phyloP scores from a whole-genome alignment of 2,888 invertebrate species.

The Sisyra nigra region DNA sequence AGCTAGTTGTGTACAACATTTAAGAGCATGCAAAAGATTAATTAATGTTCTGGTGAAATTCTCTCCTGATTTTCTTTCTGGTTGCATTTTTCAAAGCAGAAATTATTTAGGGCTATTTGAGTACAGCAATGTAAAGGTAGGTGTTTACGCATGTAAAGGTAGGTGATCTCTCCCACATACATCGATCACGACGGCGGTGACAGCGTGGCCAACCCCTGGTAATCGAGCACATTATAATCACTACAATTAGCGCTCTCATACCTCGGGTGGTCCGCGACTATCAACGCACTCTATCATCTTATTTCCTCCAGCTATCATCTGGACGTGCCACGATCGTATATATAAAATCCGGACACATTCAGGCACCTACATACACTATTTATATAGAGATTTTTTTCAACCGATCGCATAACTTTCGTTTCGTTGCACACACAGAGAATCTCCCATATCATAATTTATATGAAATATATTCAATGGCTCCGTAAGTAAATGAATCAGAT shows the following conservation, averaged over 20 bases:
- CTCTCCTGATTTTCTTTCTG: background rate
- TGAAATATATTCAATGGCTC: too few relatives aligned
- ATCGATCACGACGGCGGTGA: slow-evolving; percentile 6
- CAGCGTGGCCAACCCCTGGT: slow-evolving; percentile 11
- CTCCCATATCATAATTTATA: too few relatives aligned
- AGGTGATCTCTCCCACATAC: slow-evolving; percentile 3
- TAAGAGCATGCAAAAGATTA: too few relatives aligned
- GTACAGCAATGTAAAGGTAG: background rate
- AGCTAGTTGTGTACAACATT: too few relatives aligned
- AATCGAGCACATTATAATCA: slow-evolving; percentile 32
- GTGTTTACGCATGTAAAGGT: background rate
- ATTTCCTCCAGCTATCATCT: slow-evolving; percentile 6
- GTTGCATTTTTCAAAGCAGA: background rate
- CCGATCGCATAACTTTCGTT: too few relatives aligned
- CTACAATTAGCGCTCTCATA: slow-evolving; percentile 36
- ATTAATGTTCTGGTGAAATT: too few relatives aligned
- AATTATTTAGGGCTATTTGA: too few relatives aligned
- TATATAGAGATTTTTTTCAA: too few relatives aligned
- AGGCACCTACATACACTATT: too few relatives aligned
- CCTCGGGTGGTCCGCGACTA: slow-evolving; percentile 32
- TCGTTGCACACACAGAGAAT: too few relatives aligned
- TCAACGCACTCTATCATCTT: slow-evolving; percentile 1
- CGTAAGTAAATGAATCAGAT: too few relatives aligned
- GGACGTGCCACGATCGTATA: slow-evolving; percentile 4
- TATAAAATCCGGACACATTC: background rate